phyloP scores from a whole-genome alignment of 1,140 invertebrate species.

The Lepeophtheirus salmonis region DNA sequence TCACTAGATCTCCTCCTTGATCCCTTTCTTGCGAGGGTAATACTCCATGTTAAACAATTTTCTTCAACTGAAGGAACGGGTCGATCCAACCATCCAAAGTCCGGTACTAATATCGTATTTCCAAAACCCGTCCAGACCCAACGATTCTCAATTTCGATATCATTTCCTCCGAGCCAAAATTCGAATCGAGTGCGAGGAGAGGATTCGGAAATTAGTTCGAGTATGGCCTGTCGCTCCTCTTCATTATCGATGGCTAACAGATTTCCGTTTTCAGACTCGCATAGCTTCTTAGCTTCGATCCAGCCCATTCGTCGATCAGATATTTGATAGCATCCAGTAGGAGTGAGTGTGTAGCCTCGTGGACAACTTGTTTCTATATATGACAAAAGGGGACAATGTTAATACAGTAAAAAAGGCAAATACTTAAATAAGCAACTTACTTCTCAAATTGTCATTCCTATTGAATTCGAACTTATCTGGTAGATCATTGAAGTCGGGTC shows the following conservation, averaged over 20 bases:
- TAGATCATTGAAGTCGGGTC: neutral
- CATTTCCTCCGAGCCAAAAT: slow-evolving; percentile 17
- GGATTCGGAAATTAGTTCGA: neutral
- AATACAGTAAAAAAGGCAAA: too few relatives aligned
- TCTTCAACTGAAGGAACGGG: slow-evolving; percentile 12
- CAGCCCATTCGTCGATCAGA: slow-evolving; percentile 10
- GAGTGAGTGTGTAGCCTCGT: neutral
- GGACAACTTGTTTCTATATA: neutral
- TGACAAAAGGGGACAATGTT: too few relatives aligned
- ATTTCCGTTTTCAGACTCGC: neutral
- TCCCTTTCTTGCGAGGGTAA: slow-evolving; percentile 1
- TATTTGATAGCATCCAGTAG: slow-evolving; percentile 8
- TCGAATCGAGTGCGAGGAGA: slow-evolving; percentile 1
- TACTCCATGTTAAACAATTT: slow-evolving; percentile 17
- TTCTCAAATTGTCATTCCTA: neutral
- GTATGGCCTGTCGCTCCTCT: neutral
- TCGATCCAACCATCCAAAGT: slow-evolving; percentile 13
- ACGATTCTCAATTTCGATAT: slow-evolving; percentile 12
- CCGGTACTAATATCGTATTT: neutral
- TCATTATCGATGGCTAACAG: neutral
- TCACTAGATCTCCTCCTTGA: neutral
- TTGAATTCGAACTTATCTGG: neutral
- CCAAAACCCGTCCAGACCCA: slow-evolving; percentile 10
- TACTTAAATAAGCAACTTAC: neutral
- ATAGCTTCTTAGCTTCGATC: slow-evolving; percentile 17